These are phyloP conservation scores for Gonatopus flavifemur DNA, from an alignment of 1,140 invertebrate genomes.

Conservation along the genomic window DNA sequence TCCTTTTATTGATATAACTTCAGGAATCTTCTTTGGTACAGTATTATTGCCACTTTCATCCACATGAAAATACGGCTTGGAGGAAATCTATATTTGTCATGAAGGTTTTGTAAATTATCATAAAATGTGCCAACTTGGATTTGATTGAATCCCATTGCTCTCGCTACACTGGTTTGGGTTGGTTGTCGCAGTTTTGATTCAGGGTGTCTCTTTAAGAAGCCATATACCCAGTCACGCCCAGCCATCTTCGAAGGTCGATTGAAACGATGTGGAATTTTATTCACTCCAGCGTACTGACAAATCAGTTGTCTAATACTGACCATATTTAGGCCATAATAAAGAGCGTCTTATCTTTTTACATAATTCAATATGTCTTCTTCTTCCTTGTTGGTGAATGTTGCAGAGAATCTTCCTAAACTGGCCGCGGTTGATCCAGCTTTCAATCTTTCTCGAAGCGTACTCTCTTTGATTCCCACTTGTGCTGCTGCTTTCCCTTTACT, in stretches of 20 bases:
- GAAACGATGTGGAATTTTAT: slow-evolving; percentile 9
- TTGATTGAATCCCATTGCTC: slow-evolving; percentile 36
- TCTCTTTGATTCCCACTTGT: slow-evolving; percentile 6
- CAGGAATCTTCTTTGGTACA: slow-evolving; percentile 45
- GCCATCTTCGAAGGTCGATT: slow-evolving; percentile 19
- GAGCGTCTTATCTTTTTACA: slow-evolving; percentile 22
- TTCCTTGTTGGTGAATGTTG: slow-evolving; percentile 6
- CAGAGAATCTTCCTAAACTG: slow-evolving; percentile 2
- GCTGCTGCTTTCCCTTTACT: slow-evolving; percentile 4
- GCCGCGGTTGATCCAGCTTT: slow-evolving; percentile 4
- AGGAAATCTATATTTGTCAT: slow-evolving; percentile 36
- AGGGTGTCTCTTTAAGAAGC: slow-evolving; percentile 25
- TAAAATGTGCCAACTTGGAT: slow-evolving; percentile 39
- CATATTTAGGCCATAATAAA: slow-evolving; percentile 34
- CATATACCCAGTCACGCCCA: slow-evolving; percentile 26
- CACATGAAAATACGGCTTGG: slow-evolving; percentile 41
- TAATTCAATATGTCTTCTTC: slow-evolving; percentile 22
- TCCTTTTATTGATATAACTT: slow-evolving; percentile 45
- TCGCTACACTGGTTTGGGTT: slow-evolving; percentile 35
- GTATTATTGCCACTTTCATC: slow-evolving; percentile 55
- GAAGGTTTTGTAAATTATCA: slow-evolving; percentile 32
- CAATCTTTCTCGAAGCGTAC: slow-evolving; percentile 8
- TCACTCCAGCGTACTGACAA: slow-evolving; percentile 32
- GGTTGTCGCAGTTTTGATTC: slow-evolving; percentile 29
- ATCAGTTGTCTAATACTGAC: slow-evolving; percentile 22